Evolutionary conservation across 2,113 vertebrate genomes (phyloP).

Genomic region (Urocolius indicus): DNA sequence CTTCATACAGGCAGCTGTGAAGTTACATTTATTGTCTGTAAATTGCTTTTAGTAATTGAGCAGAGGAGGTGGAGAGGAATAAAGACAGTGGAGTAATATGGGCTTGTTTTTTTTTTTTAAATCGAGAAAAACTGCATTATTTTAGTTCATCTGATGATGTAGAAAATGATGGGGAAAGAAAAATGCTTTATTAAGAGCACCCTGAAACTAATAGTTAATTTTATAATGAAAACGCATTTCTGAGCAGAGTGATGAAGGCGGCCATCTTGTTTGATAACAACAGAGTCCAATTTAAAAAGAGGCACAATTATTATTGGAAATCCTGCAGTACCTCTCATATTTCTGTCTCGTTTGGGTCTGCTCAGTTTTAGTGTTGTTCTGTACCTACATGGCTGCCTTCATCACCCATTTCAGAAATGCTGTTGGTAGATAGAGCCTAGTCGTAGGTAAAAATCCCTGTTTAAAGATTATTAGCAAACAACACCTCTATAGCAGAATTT

Average conservation of each 20-base stretch:
- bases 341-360: background rate
- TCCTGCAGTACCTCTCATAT: background rate
- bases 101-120: background rate
- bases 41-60: conserved; percentile 71
- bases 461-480: background rate
- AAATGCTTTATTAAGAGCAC: conserved; percentile 1
- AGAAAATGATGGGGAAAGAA: conserved; percentile 27
- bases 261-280: conserved; percentile 58
- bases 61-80: conserved; percentile 61
- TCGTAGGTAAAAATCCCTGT: background rate
- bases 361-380: background rate
- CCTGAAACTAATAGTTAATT: conserved; percentile 53
- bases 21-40: conserved; percentile 71
- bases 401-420: background rate
- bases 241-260: conserved; percentile 25
- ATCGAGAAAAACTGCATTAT: conserved; percentile 29
- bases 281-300: background rate
- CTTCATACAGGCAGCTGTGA: conserved; percentile 69
- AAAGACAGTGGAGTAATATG: conserved; percentile 51
- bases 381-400: background rate
- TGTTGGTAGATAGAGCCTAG: background rate
- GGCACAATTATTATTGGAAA: background rate
- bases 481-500: background rate
- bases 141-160: conserved; percentile 38
- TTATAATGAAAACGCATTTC: conserved; percentile 36